A percentile compares a stretch with the other conserved stretches of the same genome.
phyloP scores from a whole-genome alignment of 1,140 invertebrate genomes.

The Tribolium castaneum region DNA sequence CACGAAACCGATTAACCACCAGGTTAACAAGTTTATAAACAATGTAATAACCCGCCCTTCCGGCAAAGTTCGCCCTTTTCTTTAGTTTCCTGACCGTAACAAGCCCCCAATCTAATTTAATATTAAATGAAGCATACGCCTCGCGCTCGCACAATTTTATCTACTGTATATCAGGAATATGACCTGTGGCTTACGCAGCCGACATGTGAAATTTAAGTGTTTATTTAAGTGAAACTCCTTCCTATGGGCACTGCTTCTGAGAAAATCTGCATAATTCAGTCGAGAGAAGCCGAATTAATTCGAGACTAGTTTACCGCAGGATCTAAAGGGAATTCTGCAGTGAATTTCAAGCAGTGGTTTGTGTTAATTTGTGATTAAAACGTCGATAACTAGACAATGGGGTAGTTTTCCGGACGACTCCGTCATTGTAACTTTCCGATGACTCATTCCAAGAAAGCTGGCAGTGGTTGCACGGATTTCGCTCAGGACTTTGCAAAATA shows the following conservation, averaged over 20 bases:
- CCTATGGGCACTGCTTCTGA: conserved; percentile 25
- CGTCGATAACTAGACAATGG: conserved; percentile 25
- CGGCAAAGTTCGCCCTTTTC: conserved; percentile 29
- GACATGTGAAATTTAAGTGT: conserved; percentile 30
- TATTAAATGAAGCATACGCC: conserved; percentile 23
- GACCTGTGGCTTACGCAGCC: conserved; percentile 6
- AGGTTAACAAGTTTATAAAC: conserved; percentile 41
- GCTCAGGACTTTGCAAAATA: neutral
- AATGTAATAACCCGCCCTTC: conserved; percentile 39
- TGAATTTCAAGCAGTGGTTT: conserved; percentile 36
- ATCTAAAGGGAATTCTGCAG: conserved; percentile 38
- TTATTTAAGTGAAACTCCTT: conserved; percentile 36
- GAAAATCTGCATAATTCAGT: conserved; percentile 38
- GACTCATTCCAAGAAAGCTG: neutral
- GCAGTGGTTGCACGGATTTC: neutral
- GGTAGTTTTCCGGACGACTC: neutral
- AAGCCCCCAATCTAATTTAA: conserved; percentile 30
- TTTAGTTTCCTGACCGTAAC: conserved; percentile 23
- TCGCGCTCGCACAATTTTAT: conserved; percentile 12
- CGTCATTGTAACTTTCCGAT: neutral
- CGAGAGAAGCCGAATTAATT: conserved; percentile 33
- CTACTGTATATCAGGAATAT: neutral
- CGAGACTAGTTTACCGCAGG: conserved; percentile 37
- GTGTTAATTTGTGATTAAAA: conserved; percentile 37
- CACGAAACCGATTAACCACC: conserved; percentile 16